Evolutionary conservation across 2,113 vertebrate species (phyloP).

Genomic region (Morone chrysops): DNA sequence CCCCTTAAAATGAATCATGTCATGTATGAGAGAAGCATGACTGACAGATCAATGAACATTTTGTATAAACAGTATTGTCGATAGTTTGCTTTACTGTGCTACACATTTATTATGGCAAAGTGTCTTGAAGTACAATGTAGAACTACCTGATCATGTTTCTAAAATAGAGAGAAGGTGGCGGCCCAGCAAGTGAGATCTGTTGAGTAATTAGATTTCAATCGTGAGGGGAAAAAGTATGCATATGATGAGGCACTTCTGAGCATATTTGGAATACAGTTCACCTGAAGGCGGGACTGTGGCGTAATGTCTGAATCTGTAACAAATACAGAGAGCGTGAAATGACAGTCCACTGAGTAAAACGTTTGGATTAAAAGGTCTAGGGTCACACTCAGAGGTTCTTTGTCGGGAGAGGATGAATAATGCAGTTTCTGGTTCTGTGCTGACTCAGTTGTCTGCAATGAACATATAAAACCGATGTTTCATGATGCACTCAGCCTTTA

Average conservation of each 20-base stretch:
- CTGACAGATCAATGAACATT: not conserved
- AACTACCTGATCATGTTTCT: not conserved
- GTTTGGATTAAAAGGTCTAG: not conserved
- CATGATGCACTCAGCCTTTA: not conserved
- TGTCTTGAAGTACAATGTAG: not conserved
- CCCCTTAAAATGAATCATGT: constrained; percentile 13
- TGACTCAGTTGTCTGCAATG: not conserved
- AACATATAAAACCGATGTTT: not conserved
- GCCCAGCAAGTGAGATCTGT: not conserved
- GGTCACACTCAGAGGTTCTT: not conserved
- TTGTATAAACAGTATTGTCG: not conserved
- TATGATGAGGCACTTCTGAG: not conserved
- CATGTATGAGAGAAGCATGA: not conserved
- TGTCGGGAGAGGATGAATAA: constrained; percentile 9
- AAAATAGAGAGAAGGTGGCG: not conserved
- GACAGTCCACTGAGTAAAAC: not conserved
- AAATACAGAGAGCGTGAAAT: not conserved
- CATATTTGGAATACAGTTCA: not conserved
- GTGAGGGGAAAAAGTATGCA: not conserved
- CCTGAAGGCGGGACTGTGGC: not conserved
- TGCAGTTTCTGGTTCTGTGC: not conserved
- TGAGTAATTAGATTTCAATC: not conserved
- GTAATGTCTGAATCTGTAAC: not conserved
- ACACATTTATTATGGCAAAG: not conserved
- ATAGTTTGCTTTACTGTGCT: not conserved